Conservation (phyloP, 2,888 invertebrate species). For the Cryptocephalus primarius region DNA sequence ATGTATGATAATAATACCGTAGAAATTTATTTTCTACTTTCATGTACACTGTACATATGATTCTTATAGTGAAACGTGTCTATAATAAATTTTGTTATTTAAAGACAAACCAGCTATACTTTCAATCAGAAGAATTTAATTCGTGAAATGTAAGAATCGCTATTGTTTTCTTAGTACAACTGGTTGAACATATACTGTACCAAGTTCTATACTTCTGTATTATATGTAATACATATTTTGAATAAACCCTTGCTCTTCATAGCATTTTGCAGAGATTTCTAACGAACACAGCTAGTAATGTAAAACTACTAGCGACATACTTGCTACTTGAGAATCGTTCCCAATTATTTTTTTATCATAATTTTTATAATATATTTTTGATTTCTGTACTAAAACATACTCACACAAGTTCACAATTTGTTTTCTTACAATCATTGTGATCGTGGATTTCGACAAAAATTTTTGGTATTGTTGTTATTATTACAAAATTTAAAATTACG, state of each 20-base stretch:
- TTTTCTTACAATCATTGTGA: conserved; percentile 28
- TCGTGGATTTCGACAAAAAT: too few relatives aligned
- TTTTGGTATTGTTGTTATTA: background rate
- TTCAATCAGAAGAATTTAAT: too few relatives aligned
- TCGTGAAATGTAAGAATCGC: too few relatives aligned
- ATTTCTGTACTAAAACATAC: conserved; percentile 39
- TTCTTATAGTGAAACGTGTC: too few relatives aligned
- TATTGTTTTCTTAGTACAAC: too few relatives aligned
- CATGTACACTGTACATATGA: too few relatives aligned
- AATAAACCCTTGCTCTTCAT: conserved; percentile 9
- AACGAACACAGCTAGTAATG: conserved; percentile 38
- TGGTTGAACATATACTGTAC: too few relatives aligned
- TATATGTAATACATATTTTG: background rate
- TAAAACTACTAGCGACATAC: conserved; percentile 35
- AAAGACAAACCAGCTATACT: too few relatives aligned
- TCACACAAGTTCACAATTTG: conserved; percentile 34
- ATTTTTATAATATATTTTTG: conserved; percentile 33
- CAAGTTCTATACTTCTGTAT: background rate
- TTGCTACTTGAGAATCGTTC: conserved; percentile 32
- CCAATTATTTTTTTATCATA: conserved; percentile 24
- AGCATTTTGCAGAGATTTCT: conserved; percentile 33
- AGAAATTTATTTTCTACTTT: too few relatives aligned
- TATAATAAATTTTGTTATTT: too few relatives aligned
- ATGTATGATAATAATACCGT: too few relatives aligned
- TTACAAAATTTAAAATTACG: background rate